These are phyloP conservation scores for Manduca sexta DNA, from an alignment of 1,140 invertebrate genomes.

Conservation along the genomic window DNA sequence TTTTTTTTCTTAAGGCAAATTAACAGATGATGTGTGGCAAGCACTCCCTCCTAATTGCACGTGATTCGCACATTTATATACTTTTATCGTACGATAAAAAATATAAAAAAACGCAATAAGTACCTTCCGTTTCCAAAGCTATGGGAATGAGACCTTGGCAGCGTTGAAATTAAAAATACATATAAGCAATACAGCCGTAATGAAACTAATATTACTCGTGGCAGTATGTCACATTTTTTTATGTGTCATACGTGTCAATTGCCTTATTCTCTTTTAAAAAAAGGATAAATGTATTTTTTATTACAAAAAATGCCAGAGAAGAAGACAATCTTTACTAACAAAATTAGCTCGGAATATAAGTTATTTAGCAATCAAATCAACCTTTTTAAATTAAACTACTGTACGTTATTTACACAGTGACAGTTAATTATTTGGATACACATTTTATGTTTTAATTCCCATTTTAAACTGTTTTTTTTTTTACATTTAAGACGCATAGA, in stretches of 20 bases:
- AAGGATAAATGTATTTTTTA: not conserved
- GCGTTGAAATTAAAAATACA: constrained; percentile 61
- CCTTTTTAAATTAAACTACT: too few relatives aligned
- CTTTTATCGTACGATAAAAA: constrained; percentile 6
- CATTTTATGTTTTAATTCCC: too few relatives aligned
- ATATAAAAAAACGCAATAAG: constrained; percentile 34
- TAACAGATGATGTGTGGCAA: too few relatives aligned
- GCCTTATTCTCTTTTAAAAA: not conserved
- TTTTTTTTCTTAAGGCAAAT: too few relatives aligned
- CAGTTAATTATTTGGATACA: too few relatives aligned
- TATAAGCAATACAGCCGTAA: constrained; percentile 53
- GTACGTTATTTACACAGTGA: too few relatives aligned
- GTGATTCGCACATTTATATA: not conserved
- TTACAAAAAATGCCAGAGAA: not conserved
- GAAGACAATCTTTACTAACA: not conserved
- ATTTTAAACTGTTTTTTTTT: too few relatives aligned
- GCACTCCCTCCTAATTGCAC: too few relatives aligned
- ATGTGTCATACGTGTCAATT: not conserved
- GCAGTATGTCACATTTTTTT: not conserved
- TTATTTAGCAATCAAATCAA: not conserved
- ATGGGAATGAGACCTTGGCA: constrained; percentile 68
- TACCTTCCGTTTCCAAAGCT: constrained; percentile 70
- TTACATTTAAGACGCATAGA: too few relatives aligned
- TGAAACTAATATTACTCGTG: constrained; percentile 13
- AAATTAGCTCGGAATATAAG: not conserved